Evolutionary conservation across 2,797 vertebrate species (phyloP), one percentile per base, ranked within the genome.

Genomic region (Microchirus variegatus): DNA sequence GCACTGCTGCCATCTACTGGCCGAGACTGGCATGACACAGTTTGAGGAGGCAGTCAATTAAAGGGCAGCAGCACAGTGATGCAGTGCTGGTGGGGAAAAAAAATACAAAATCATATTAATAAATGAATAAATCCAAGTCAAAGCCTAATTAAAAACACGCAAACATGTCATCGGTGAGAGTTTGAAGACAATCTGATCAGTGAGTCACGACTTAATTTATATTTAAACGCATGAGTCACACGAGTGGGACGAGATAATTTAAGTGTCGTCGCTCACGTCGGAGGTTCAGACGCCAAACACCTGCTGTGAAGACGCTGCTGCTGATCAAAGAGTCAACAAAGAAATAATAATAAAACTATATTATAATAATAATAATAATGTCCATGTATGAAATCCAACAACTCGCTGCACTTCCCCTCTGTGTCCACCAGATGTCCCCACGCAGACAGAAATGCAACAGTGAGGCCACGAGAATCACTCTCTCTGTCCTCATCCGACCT

Each of bases 1-100:
- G 63, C 75, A 57, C 83, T 90, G 90, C 87, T 91, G 87, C 91
- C 91, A 89, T 89, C 91, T 92, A 75, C 85, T 90, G 91, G 87
- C 26, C 31, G 0, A 50, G 3, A 3, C 0, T 0, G 51, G 52
- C 42, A 59, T 31, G 8, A 31, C 31, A 19, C 65, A 71, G 48
- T 58, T 58, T 5, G 59, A 51, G 46, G 51, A 40, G n/a, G 9
- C 4, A 38, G 11, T 38, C 37, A 10, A 11, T 42, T 4, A 14
- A 14, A n/a, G n/a, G 13, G 12, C 11, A 12, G 14, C 11, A 4
- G 13, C 37, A 38, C 47, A 63, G 37, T 50, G 52, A 42, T 14
- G 17, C 48, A 12, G 31, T 0, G 5, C 9, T 40, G 12, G 47
- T n/a, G 10, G 0, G 9, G 3, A 5, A 42, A n/a, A n/a, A n/a